Evolutionary conservation across 2,888 invertebrate genomes (phyloP).

Genomic region (Drosophila meridionalis): DNA sequence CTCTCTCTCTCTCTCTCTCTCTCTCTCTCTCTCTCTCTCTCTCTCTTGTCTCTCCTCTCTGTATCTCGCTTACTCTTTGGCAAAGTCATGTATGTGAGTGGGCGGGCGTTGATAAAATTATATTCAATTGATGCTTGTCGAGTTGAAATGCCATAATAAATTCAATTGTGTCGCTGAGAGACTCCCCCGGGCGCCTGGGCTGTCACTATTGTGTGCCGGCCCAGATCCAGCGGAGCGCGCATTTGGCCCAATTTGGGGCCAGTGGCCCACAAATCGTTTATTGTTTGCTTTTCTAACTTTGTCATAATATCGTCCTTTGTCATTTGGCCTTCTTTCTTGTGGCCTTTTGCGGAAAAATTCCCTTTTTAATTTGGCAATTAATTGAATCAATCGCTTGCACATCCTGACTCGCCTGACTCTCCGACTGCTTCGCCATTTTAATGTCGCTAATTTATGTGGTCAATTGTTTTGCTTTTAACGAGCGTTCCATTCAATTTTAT

Average conservation of each 20-base stretch:
- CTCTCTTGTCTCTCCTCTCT: neutral
- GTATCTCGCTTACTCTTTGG: slow-evolving; percentile 29
- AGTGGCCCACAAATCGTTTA: slow-evolving; percentile 65
- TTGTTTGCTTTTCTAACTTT: slow-evolving; percentile 77
- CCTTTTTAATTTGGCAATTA: slow-evolving; percentile 76
- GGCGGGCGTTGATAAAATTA: slow-evolving; percentile 65
- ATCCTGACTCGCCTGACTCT: slow-evolving; percentile 49
- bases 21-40: neutral
- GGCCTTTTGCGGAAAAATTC: slow-evolving; percentile 46
- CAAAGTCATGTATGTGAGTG: slow-evolving; percentile 18
- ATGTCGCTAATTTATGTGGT: slow-evolving; percentile 78
- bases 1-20: neutral
- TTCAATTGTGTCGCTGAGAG: slow-evolving; percentile 74
- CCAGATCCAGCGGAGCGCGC: slow-evolving; percentile 45
- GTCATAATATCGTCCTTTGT: slow-evolving; percentile 63
- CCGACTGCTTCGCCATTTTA: slow-evolving; percentile 52
- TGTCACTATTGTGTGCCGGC: slow-evolving; percentile 64
- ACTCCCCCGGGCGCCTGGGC: slow-evolving; percentile 50
- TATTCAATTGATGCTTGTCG: slow-evolving; percentile 79
- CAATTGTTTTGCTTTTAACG: slow-evolving; percentile 79
- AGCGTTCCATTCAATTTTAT: slow-evolving; percentile 58
- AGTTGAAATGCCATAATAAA: slow-evolving; percentile 79
- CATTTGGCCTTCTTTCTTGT: slow-evolving; percentile 39
- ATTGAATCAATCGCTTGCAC: slow-evolving; percentile 77
- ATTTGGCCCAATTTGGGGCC: slow-evolving; percentile 32